Evolutionary conservation across 2,888 invertebrate genomes (phyloP), one percentile per base, ranked within the genome.

Genomic region (Chromoteleia sp.): DNA sequence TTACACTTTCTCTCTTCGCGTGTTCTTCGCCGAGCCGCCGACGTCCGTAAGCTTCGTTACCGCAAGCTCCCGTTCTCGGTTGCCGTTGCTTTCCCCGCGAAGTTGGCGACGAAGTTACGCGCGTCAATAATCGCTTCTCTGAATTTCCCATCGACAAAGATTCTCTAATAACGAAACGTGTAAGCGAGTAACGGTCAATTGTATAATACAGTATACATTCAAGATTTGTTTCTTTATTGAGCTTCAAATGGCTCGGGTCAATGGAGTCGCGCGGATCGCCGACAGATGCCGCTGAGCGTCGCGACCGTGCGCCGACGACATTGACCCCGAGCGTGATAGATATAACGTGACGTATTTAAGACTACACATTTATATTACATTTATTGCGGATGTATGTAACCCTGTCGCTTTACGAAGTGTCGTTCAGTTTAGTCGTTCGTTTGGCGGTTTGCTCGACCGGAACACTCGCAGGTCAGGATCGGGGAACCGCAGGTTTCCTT

Each of bases 301-400:
- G 33, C 17, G 4, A 36, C 12, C 7, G 0, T 12, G 17, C 41
- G 52, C 19, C 30, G 80, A 84, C 85, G 82, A 82, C 85, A 83
- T 73, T 84, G 82, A 82, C 81, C 79, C 82, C 79, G 81, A 80
- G 84, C 83, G 78, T 84, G 83, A 76, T 86, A 84, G 84, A 87
- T 88, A 82, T 85, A 85, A 86, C 84, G 85, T 87, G 86, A 86
- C 81, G 85, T 84, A 84, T 84, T 87, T 85, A 87, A 87, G 86
- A 88, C 89, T 88, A 89, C 87, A 89, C 88, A 89, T 88, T 88
- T 87, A 89, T 86, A 84, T 88, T 88, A 89, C 87, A 89, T 87
- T 89, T 88, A 90, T 90, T 88, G 88, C 88, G 83, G 85, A 86
- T 87, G 85, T 85, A 87, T 85, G 86, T 86, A 87, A 88, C 87